Conservation (phyloP, 2,888 invertebrate species). For the Cephus pulcher region DNA sequence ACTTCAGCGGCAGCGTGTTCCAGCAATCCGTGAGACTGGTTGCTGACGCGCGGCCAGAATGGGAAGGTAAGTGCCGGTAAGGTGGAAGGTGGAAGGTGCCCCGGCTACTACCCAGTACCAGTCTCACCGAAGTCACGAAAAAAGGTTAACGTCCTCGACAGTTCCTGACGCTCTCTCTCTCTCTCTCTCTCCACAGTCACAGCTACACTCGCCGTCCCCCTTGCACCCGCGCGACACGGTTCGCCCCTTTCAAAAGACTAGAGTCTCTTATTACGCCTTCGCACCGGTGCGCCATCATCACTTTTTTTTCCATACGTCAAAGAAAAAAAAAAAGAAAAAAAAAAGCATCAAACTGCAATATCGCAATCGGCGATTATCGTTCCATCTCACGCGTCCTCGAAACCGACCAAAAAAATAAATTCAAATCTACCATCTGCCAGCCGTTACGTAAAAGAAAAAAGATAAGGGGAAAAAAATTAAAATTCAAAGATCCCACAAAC, state of each 20-base stretch:
- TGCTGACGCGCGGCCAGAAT: slow-evolving; percentile 2
- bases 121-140: slow-evolving; percentile 61
- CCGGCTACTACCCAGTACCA: slow-evolving; percentile 31
- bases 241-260: background rate
- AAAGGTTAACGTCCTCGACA: slow-evolving; percentile 64
- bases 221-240: background rate
- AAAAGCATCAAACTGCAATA: background rate
- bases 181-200: background rate
- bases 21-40: background rate
- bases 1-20: background rate
- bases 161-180: slow-evolving; percentile 25
- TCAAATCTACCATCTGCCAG: background rate
- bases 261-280: background rate
- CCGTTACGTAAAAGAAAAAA: background rate
- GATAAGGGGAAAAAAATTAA: background rate
- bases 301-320: background rate
- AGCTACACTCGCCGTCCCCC: background rate
- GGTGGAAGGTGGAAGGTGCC: slow-evolving; percentile 33
- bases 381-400: background rate
- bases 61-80: background rate
- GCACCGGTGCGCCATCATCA: background rate
- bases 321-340: background rate
- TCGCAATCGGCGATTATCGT: background rate
- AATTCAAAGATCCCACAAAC: background rate
- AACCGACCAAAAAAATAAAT: background rate